phyloP scores from a whole-genome alignment of 1,140 invertebrate genomes.

The Drosophila nebulosa region DNA sequence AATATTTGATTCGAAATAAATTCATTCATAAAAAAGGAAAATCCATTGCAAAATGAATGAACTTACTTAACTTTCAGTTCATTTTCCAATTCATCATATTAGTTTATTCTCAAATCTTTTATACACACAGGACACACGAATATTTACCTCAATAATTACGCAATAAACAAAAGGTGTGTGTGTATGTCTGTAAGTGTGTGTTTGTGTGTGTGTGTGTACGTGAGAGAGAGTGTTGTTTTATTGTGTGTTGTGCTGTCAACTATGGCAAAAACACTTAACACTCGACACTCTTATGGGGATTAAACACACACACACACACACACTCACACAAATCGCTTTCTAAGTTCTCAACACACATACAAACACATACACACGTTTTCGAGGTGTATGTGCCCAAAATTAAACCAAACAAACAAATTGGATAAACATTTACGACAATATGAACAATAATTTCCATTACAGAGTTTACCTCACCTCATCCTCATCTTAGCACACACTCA shows the following conservation, averaged over 20 bases:
- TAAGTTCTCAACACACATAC: conserved; percentile 25
- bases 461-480: conserved; percentile 37
- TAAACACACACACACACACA: conserved; percentile 38
- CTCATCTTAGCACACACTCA: neutral
- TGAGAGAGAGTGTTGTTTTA: neutral
- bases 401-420: conserved; percentile 69
- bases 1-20: too few species aligned
- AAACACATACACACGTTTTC: conserved; percentile 2
- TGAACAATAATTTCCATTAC: conserved; percentile 75
- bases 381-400: conserved; percentile 27
- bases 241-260: conserved; percentile 38
- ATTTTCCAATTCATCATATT: conserved; percentile 3
- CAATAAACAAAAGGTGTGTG: conserved; percentile 72
- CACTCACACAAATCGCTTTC: conserved; percentile 6
- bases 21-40: neutral
- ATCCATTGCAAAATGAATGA: neutral
- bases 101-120: conserved; percentile 9
- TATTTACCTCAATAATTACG: conserved; percentile 62
- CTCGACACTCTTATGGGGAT: conserved; percentile 32
- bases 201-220: neutral
- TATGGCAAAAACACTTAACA: conserved; percentile 62
- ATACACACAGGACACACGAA: conserved; percentile 9
- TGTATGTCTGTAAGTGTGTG: too few species aligned
- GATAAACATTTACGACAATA: conserved; percentile 73
- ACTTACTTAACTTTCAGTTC: neutral